These are phyloP conservation scores for Vulpes ferrilata DNA, from an alignment of 2,113 vertebrate species.

Conservation along the genomic window DNA sequence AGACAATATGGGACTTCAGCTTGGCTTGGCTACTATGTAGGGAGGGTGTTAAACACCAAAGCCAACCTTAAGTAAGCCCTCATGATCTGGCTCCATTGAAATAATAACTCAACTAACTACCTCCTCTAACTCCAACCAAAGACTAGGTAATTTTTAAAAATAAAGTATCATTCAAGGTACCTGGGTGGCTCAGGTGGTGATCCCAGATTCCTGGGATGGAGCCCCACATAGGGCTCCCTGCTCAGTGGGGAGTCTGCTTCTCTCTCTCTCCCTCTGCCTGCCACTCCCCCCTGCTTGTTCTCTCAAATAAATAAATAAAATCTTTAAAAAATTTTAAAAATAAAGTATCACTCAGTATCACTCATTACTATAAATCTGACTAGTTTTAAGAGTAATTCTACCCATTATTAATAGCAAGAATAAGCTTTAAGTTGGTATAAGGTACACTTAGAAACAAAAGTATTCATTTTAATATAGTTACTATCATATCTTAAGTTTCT, in stretches of 20 bases:
- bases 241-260: too few species aligned
- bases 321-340: neutral
- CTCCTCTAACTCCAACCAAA: slow-evolving; percentile 29
- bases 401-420: slow-evolving; percentile 25
- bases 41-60: slow-evolving; percentile 21
- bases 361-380: slow-evolving; percentile 41
- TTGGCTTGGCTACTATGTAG: neutral
- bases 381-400: slow-evolving; percentile 46
- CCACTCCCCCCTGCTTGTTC: too few species aligned
- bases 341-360: neutral
- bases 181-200: too few species aligned
- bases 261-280: too few species aligned
- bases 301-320: too few species aligned
- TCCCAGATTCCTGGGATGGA: too few species aligned
- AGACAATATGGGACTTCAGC: neutral
- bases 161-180: neutral
- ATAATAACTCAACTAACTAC: neutral
- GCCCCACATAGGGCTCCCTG: too few species aligned
- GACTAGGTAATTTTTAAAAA: neutral
- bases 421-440: slow-evolving; percentile 37
- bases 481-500: slow-evolving; percentile 45
- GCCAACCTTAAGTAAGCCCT: neutral
- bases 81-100: neutral
- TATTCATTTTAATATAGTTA: slow-evolving; percentile 58
- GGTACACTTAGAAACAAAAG: slow-evolving; percentile 53